Evolutionary conservation across 2,888 invertebrate species (phyloP).

Genomic region (Ariolimax columbianus): DNA sequence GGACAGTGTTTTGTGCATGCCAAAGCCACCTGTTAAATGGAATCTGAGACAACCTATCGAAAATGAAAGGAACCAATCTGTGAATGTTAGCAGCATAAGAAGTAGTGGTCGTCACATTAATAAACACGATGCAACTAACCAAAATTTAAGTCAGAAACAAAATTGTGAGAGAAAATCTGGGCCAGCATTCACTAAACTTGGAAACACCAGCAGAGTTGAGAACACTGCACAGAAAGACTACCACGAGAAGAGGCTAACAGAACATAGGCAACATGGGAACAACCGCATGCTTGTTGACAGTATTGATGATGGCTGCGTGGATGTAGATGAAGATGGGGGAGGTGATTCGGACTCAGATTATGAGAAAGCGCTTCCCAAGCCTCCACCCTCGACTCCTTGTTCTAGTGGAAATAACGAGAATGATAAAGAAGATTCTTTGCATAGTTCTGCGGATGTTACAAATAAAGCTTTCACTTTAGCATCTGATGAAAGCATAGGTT

Average conservation of each 20-base stretch:
- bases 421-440: conserved; percentile 37
- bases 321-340: not conserved
- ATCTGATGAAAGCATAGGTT: conserved; percentile 41
- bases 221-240: not conserved
- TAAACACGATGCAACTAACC: not conserved
- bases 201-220: not conserved
- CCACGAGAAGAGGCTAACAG: not conserved
- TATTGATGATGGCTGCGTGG: not conserved
- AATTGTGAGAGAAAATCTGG: not conserved
- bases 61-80: conserved; percentile 4
- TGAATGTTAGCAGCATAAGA: not conserved
- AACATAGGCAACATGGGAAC: not conserved
- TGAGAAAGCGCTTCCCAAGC: conserved; percentile 39
- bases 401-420: conserved; percentile 24
- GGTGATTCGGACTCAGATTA: conserved; percentile 31
- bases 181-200: conserved; percentile 25
- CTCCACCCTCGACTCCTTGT: conserved; percentile 42
- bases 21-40: conserved; percentile 26
- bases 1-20: conserved; percentile 15
- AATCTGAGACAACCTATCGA: conserved; percentile 22
- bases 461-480: conserved; percentile 43
- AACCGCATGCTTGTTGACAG: not conserved
- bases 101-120: not conserved
- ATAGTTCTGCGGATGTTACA: conserved; percentile 50
- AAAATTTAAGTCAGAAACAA: not conserved